Conservation (phyloP, 2,797 vertebrate genomes). For the Lepus oiostolus region DNA sequence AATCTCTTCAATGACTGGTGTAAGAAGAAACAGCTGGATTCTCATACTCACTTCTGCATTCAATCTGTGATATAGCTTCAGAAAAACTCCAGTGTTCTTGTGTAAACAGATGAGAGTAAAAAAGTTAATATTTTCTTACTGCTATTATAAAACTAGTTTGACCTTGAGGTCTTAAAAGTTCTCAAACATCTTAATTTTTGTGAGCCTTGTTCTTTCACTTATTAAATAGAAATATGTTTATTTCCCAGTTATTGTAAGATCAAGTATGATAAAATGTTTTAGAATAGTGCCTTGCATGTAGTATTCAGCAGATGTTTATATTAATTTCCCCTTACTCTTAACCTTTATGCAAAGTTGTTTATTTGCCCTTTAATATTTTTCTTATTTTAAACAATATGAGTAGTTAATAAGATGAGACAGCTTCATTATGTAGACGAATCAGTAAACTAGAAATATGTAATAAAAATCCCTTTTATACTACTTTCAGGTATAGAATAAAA, state of each 20-base stretch:
- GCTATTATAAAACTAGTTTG: background rate
- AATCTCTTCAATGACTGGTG: background rate
- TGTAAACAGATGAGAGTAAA: background rate
- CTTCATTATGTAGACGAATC: slow-evolving; percentile 63
- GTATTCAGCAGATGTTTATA: background rate
- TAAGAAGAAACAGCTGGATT: background rate
- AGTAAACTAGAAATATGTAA: slow-evolving; percentile 67
- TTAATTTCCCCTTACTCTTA: background rate
- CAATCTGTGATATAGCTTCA: background rate
- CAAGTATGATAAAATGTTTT: background rate
- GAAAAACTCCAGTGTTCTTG: background rate
- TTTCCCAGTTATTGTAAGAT: background rate
- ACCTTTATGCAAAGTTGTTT: background rate
- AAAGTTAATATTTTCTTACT: background rate
- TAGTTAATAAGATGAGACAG: slow-evolving; percentile 54
- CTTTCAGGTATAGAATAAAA: slow-evolving; percentile 88
- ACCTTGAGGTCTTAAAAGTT: background rate
- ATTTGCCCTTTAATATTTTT: slow-evolving; percentile 1
- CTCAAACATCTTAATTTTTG: slow-evolving; percentile 15
- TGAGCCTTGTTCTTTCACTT: slow-evolving; percentile 14
- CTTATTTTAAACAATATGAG: slow-evolving; percentile 53
- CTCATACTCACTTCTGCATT: background rate
- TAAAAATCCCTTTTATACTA: slow-evolving; percentile 86
- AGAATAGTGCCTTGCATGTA: background rate
- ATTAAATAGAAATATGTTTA: slow-evolving; percentile 25